A percentile compares a stretch with the other conserved stretches of the same genome.
phyloP scores from a whole-genome alignment of 1,140 invertebrate species.

The Drosophila ananassae region DNA sequence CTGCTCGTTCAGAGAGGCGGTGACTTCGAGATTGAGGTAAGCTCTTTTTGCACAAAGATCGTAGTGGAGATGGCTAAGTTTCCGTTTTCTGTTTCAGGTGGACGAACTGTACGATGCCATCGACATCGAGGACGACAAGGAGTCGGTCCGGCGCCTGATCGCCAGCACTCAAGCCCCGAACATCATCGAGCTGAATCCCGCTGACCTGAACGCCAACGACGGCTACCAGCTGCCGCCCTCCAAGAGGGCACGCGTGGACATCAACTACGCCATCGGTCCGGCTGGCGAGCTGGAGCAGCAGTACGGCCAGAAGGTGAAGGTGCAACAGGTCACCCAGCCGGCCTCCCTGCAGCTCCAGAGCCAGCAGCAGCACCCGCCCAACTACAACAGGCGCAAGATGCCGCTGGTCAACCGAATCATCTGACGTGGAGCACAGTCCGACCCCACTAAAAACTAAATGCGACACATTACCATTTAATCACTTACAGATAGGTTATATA shows the following conservation, averaged over 20 bases:
- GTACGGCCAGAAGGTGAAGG: slow-evolving; percentile 73
- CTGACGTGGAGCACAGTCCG: slow-evolving; percentile 53
- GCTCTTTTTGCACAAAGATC: not conserved
- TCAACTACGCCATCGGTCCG: slow-evolving; percentile 81
- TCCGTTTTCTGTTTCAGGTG: slow-evolving; percentile 48
- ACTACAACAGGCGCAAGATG: slow-evolving; percentile 85
- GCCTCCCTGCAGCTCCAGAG: not conserved
- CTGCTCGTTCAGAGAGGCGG: slow-evolving; percentile 50
- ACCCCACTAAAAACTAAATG: slow-evolving; percentile 4
- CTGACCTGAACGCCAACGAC: slow-evolving; percentile 74
- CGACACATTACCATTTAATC: slow-evolving; percentile 5
- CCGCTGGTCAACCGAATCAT: slow-evolving; percentile 86
- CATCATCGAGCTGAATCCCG: slow-evolving; percentile 77
- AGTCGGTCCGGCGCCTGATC: slow-evolving; percentile 83
- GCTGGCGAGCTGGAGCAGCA: slow-evolving; percentile 76
- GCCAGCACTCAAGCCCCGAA: slow-evolving; percentile 33
- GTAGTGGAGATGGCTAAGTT: not conserved
- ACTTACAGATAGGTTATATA: not conserved
- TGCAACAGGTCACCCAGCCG: slow-evolving; percentile 56
- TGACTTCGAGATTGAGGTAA: slow-evolving; percentile 81
- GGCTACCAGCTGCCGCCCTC: slow-evolving; percentile 58
- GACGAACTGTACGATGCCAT: slow-evolving; percentile 85
- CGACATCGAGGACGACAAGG: slow-evolving; percentile 85
- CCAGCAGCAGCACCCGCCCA: slow-evolving; percentile 43
- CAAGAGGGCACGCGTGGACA: slow-evolving; percentile 75